Base-by-base conservation (phyloP, 2,888 invertebrate species). In the Podotricha telesiphe region DNA sequence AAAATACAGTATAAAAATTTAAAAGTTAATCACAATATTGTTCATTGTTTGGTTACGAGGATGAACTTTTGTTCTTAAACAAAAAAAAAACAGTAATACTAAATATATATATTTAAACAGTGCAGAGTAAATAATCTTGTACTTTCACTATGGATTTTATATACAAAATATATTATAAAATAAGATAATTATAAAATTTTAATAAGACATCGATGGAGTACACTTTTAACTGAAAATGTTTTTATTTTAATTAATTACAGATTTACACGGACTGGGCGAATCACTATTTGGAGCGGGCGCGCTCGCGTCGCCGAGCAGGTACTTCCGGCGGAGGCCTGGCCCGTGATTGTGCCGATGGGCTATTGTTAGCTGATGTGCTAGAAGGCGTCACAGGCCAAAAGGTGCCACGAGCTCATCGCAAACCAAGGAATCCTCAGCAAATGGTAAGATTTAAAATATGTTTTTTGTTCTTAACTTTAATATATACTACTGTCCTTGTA, bases 231-330 rank as follows among this genome's bases (percentile, higher is more conserved):
- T n/a, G 28, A 2, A 8, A n/a, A 42, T 34, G 8, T 55, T 13
- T 10, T 22, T 40, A 2, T 58, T 58, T 59, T 59, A 20, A n/a
- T n/a, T 45, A n/a, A 75, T 92, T 94, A 5, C 94, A 99, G 98
- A 98, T 99, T 83, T 99, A 99, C 92, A 98, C 98, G 68, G 98
- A 99, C 93, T 99, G 99, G 99, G 99, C 98, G 61, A 99, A 99
- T 90, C 98, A 99, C 85, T 99, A 99, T 89, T 91, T 99, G 94
- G 98, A 99, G 87, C 97, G 98, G 82, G 97, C 97, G 69, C 95
- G 96, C 75, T 97, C 97, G 77, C 96, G 97, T 79, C 95, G 96
- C 70, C 95, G 97, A 80, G 98, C 98, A 74, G 95, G 95, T 74
- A 91, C 93, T 37, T 83, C 88, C 0, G 91, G 91, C 17, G 94